Conservation (phyloP, 2,888 invertebrate species). For the Oscheius myriophilus region DNA sequence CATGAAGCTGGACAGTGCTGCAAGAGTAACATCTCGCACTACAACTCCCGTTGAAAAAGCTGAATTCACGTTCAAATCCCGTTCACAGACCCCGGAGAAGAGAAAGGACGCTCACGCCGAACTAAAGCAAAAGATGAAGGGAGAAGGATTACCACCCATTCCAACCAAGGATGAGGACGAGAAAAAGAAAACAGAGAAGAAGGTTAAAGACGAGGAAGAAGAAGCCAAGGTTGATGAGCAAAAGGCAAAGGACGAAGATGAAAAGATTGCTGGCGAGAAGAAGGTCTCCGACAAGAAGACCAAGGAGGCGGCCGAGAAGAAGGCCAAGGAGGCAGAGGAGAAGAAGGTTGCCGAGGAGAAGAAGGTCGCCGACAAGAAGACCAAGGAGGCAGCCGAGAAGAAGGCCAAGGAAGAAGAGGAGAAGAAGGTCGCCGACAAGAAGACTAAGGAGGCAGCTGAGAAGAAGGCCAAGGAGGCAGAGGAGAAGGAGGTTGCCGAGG, state of each 20-base stretch:
- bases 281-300: slow-evolving; percentile 23
- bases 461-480: slow-evolving; percentile 20
- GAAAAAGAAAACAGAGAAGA: slow-evolving; percentile 19
- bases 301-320: slow-evolving; percentile 10
- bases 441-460: neutral
- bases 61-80: slow-evolving; percentile 51
- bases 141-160: slow-evolving; percentile 30
- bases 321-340: slow-evolving; percentile 9
- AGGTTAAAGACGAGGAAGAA: neutral
- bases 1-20: slow-evolving; percentile 47
- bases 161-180: slow-evolving; percentile 11
- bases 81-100: slow-evolving; percentile 43
- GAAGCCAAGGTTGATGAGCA: neutral
- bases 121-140: slow-evolving; percentile 14
- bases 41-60: slow-evolving; percentile 39
- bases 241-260: slow-evolving; percentile 7
- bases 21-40: slow-evolving; percentile 15
- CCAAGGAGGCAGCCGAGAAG: slow-evolving; percentile 14
- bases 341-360: slow-evolving; percentile 11
- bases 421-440: slow-evolving; percentile 13
- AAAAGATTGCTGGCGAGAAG: slow-evolving; percentile 11
- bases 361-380: neutral
- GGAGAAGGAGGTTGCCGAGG: slow-evolving; percentile 11
- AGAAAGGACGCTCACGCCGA: slow-evolving; percentile 15
- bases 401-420: slow-evolving; percentile 22